Conservation (phyloP, 2,797 vertebrate genomes). For the Uromys caudimaculatus region DNA sequence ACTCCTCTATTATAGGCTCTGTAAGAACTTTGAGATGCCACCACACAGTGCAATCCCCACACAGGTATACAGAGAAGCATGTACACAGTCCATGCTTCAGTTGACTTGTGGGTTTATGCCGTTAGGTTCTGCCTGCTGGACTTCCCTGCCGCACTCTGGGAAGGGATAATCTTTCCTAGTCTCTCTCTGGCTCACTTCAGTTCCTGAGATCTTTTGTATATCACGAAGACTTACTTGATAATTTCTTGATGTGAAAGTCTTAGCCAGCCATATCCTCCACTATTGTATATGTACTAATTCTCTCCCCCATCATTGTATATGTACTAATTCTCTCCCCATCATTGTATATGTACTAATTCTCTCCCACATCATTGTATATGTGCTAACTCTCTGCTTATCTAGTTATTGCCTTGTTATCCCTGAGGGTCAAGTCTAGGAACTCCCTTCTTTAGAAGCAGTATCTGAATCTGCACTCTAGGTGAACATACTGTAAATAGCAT, state of each 20-base stretch:
- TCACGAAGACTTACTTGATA: not conserved
- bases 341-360: not conserved
- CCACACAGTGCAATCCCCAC: not conserved
- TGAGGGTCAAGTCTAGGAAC: conserved; percentile 53
- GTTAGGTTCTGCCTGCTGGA: not conserved
- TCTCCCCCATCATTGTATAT: not conserved
- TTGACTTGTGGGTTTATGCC: not conserved
- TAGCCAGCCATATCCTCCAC: not conserved
- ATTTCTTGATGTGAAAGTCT: not conserved
- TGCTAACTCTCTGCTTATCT: not conserved
- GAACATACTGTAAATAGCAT: conserved; percentile 2
- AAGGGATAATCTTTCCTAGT: not conserved
- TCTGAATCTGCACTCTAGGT: not conserved
- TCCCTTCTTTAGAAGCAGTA: not conserved
- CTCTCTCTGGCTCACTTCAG: not conserved
- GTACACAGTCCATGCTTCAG: fast-evolving
- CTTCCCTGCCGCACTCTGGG: not conserved
- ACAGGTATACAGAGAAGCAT: not conserved
- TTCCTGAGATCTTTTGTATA: not conserved
- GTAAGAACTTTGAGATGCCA: too few species aligned
- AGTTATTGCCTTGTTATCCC: not conserved
- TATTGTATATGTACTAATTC: not conserved
- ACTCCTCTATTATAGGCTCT: not conserved
- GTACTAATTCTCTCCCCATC: not conserved
- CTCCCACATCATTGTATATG: not conserved